Evolutionary conservation across 2,113 vertebrate species (phyloP).

Genomic region (Pachycephala philippinensis): DNA sequence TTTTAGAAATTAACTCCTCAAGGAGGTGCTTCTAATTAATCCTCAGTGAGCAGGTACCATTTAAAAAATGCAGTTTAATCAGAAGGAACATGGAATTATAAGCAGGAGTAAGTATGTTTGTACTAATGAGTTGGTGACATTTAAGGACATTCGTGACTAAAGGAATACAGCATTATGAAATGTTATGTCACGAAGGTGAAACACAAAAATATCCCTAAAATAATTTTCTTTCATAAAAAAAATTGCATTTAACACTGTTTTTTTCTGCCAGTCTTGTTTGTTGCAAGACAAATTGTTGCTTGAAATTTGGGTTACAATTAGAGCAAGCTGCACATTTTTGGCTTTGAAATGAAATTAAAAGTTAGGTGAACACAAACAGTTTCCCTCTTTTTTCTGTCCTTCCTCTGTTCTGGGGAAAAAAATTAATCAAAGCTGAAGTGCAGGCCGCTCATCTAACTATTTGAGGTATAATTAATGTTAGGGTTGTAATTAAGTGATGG

Average conservation of each 20-base stretch:
- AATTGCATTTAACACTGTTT: neutral
- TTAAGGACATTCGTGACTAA: slow-evolving; percentile 18
- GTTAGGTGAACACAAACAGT: neutral
- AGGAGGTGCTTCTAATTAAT: slow-evolving; percentile 34
- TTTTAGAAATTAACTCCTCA: neutral
- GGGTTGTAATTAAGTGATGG: neutral
- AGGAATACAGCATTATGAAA: neutral
- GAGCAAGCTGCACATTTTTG: neutral
- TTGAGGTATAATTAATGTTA: neutral
- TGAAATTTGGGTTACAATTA: neutral
- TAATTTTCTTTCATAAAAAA: neutral
- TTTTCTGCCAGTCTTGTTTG: neutral
- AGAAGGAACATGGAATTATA: slow-evolving; percentile 37
- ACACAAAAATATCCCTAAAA: neutral
- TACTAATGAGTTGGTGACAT: slow-evolving; percentile 32
- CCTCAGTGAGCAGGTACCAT: slow-evolving; percentile 12
- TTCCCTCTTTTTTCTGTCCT: neutral
- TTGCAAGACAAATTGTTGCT: neutral
- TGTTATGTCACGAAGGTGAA: neutral
- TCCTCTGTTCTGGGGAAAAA: neutral
- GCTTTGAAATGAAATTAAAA: neutral
- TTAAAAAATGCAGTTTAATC: slow-evolving; percentile 37
- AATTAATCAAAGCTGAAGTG: neutral
- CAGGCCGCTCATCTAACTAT: neutral
- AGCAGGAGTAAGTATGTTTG: neutral